Percentiles rank a stretch among this genome's conserved stretches.
Conservation (phyloP, 30 jellyfish, hydroid and myxozoan genomes). For the Pelagia noctiluca region DNA sequence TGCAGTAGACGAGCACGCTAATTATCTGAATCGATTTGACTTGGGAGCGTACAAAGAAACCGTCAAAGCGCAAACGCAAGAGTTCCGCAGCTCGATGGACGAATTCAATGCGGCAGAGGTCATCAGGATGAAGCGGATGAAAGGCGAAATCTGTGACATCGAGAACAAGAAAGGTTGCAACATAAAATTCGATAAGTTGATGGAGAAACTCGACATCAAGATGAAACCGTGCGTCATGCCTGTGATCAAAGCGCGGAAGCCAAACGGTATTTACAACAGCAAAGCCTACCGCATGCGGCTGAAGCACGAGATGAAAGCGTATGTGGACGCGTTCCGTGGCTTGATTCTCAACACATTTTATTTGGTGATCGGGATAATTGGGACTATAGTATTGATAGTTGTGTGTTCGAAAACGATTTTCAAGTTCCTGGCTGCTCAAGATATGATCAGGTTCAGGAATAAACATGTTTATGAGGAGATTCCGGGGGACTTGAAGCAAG, state of each 20-base stretch:
- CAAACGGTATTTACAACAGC: conserved; percentile 56
- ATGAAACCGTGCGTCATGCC: conserved; percentile 63
- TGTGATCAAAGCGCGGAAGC: conserved; percentile 59
- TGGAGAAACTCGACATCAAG: conserved; percentile 55
- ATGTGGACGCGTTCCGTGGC: conserved; percentile 38
- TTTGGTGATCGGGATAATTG: conserved; percentile 29
- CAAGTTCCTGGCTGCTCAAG: conserved; percentile 34
- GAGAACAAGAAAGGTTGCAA: conserved; percentile 12
- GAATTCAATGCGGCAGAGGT: conserved; percentile 58
- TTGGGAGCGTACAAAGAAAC: conserved; percentile 48
- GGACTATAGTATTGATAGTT: conserved; percentile 6
- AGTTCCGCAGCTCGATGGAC: conserved; percentile 36
- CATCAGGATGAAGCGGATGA: conserved; percentile 34
- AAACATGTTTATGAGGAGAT: conserved; percentile 41
- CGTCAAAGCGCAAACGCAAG: conserved; percentile 38
- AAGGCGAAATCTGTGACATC: conserved; percentile 55
- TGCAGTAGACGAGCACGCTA: conserved; percentile 45
- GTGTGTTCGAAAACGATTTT: conserved; percentile 32
- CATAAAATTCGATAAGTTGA: conserved; percentile 21
- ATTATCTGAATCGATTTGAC: conserved; percentile 32
- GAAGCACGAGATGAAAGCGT: conserved; percentile 44
- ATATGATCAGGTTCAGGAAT: conserved; percentile 37
- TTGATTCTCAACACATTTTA: conserved; percentile 25
- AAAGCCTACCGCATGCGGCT: conserved; percentile 52
- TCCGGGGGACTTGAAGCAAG: conserved; percentile 7